These are phyloP conservation scores for Drosophila arawakana DNA, from an alignment of 1,140 invertebrate species.

Conservation along the genomic window DNA sequence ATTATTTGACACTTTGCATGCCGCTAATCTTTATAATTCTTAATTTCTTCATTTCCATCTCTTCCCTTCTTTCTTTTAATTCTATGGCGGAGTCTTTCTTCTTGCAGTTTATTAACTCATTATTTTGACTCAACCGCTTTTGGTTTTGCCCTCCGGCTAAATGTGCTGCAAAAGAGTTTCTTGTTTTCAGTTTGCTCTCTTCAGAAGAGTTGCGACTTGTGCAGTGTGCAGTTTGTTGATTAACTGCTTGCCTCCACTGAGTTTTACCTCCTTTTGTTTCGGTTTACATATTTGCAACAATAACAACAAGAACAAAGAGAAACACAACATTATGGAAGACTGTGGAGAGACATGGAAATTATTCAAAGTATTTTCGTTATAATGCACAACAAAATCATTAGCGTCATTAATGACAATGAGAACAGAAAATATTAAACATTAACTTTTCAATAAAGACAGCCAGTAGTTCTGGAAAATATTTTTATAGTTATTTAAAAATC, in stretches of 20 bases:
- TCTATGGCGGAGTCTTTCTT: slow-evolving; percentile 39
- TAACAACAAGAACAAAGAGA: slow-evolving; percentile 12
- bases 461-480: too few species aligned
- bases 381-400: slow-evolving; percentile 54
- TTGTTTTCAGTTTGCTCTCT: slow-evolving; percentile 14
- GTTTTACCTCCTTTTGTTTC: too few species aligned
- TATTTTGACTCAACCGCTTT: slow-evolving; percentile 61
- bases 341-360: slow-evolving; percentile 73
- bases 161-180: slow-evolving; percentile 69
- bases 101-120: slow-evolving; percentile 76
- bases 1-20: slow-evolving; percentile 78
- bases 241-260: slow-evolving; percentile 53
- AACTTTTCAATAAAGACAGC: too few species aligned
- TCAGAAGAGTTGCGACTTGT: slow-evolving; percentile 42
- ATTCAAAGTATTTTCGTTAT: slow-evolving; percentile 74
- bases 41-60: background rate
- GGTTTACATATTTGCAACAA: slow-evolving; percentile 19
- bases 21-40: slow-evolving; percentile 50
- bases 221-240: slow-evolving; percentile 51
- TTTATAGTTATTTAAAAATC: too few species aligned
- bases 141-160: slow-evolving; percentile 53
- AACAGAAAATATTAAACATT: too few species aligned
- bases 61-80: background rate
- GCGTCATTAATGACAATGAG: slow-evolving; percentile 29
- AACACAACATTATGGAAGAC: slow-evolving; percentile 34